Conservation (phyloP, 2,113 vertebrate species). For the human region GRCh38 chr18:2045501-2046000, state of each 20-base stretch:
- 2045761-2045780: not conserved
- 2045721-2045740: not conserved
- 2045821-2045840: not conserved
- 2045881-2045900: not conserved
- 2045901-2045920: not conserved
- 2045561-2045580: not conserved
- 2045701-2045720: not conserved
- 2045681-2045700: not conserved
- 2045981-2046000: not conserved
- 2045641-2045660: not conserved
- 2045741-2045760: not conserved
- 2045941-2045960: not conserved
- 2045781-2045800: not conserved
- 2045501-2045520: not conserved
- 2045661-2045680: not conserved
- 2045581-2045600: not conserved
- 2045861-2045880: slow-evolving; percentile 16
- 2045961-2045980: not conserved
- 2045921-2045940: not conserved
- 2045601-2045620: not conserved
- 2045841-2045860: not conserved
- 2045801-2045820: not conserved
- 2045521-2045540: not conserved
- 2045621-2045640: not conserved
- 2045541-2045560: not conserved